Evolutionary conservation across 2,888 invertebrate species (phyloP).

Genomic region (Dicycla oo): DNA sequence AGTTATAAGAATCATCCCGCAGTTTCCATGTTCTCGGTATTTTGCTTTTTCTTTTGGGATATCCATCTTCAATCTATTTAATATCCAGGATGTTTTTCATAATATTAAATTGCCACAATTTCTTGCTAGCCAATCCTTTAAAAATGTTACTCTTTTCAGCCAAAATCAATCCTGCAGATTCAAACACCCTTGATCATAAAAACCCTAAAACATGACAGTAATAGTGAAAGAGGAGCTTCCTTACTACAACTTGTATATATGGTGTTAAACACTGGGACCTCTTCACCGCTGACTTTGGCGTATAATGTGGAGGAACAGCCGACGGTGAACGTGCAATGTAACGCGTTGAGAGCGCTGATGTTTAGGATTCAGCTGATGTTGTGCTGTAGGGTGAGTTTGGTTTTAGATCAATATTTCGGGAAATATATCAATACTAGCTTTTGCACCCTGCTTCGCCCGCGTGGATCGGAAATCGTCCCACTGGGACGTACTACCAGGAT

Average conservation of each 20-base stretch:
- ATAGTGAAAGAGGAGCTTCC: conserved; percentile 77
- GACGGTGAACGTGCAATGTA: conserved; percentile 70
- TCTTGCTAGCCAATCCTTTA: background rate
- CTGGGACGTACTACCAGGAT: too few relatives aligned
- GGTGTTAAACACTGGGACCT: conserved; percentile 76
- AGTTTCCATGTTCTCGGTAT: too few relatives aligned
- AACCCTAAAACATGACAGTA: conserved; percentile 77
- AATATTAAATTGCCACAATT: too few relatives aligned
- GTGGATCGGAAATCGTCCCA: too few relatives aligned
- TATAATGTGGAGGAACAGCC: conserved; percentile 66
- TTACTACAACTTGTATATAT: conserved; percentile 81
- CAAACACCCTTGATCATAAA: conserved; percentile 79
- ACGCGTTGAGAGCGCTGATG: conserved; percentile 83
- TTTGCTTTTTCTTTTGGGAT: too few relatives aligned
- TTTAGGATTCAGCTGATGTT: conserved; percentile 84
- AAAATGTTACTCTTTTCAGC: conserved; percentile 65
- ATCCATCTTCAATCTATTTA: too few relatives aligned
- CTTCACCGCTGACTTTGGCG: conserved; percentile 79
- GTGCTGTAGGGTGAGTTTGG: conserved; percentile 80
- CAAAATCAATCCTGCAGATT: conserved; percentile 80
- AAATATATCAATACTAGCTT: background rate
- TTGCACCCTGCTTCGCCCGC: too few relatives aligned
- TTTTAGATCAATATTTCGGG: background rate
- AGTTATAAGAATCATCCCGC: too few relatives aligned
- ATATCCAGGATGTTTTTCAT: too few relatives aligned